Conservation (phyloP, 2,888 invertebrate species). For the Callosobruchus maculatus region DNA sequence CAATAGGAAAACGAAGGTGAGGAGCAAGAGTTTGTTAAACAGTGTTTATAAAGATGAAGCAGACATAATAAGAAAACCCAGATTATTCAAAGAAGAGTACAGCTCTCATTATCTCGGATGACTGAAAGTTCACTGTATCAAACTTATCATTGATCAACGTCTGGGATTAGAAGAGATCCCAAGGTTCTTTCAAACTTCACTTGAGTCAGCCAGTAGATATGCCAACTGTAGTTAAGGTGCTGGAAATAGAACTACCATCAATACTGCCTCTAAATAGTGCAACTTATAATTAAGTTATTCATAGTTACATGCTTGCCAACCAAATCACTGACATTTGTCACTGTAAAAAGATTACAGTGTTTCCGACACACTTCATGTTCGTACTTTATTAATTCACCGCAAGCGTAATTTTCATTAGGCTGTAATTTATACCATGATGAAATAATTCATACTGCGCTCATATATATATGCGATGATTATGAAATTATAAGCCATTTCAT, state of each 20-base stretch:
- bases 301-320: background rate
- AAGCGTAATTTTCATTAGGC: background rate
- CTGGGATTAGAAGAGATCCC: too few relatives aligned
- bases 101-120: too few relatives aligned
- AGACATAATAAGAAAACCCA: too few relatives aligned
- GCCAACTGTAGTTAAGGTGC: too few relatives aligned
- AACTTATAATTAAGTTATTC: background rate
- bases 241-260: background rate
- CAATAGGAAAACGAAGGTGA: too few relatives aligned
- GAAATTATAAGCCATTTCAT: background rate
- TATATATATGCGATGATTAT: background rate
- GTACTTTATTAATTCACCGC: background rate
- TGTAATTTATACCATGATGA: background rate
- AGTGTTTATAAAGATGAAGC: too few relatives aligned
- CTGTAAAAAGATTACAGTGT: background rate
- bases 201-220: too few relatives aligned
- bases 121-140: too few relatives aligned
- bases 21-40: too few relatives aligned
- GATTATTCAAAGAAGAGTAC: too few relatives aligned
- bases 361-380: background rate
- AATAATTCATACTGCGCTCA: background rate
- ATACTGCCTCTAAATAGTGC: background rate
- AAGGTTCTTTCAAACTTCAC: too few relatives aligned
- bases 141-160: too few relatives aligned
- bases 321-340: background rate